phyloP scores from a whole-genome alignment of 2,888 invertebrate genomes.

The Slavum lentiscoides region DNA sequence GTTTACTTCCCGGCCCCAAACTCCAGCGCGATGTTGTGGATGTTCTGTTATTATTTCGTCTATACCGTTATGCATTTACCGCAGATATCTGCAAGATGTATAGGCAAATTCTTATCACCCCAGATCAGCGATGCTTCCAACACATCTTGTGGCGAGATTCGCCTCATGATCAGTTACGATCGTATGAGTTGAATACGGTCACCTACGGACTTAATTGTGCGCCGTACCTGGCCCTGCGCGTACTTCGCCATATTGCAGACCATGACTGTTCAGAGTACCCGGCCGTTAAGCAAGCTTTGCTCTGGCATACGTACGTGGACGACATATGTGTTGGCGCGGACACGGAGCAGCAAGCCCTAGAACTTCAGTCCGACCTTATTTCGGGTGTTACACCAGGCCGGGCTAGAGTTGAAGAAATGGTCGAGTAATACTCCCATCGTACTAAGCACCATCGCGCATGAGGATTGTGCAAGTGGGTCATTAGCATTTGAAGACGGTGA shows the following conservation, averaged over 20 bases:
- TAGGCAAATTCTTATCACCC: slow-evolving; percentile 47
- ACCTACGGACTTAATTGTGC: too few relatives aligned
- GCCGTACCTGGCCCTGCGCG: too few relatives aligned
- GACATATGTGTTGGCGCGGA: slow-evolving; percentile 55
- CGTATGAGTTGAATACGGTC: slow-evolving; percentile 55
- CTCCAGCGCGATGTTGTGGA: slow-evolving; percentile 58
- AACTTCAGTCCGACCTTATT: slow-evolving; percentile 41
- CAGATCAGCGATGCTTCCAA: slow-evolving; percentile 55
- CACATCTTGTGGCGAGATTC: slow-evolving; percentile 56
- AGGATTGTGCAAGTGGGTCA: background rate
- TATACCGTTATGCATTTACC: background rate
- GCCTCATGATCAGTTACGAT: slow-evolving; percentile 48
- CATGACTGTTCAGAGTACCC: slow-evolving; percentile 55
- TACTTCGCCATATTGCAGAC: slow-evolving; percentile 55
- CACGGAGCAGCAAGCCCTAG: slow-evolving; percentile 54
- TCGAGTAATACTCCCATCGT: background rate
- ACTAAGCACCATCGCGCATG: background rate
- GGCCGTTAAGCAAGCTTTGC: slow-evolving; percentile 52
- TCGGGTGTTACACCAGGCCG: background rate
- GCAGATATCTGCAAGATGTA: slow-evolving; percentile 54
- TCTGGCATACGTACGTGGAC: slow-evolving; percentile 56
- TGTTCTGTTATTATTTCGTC: slow-evolving; percentile 13
- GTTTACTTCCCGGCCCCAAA: slow-evolving; percentile 57
- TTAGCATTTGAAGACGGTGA: background rate
- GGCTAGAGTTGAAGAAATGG: background rate